These are phyloP conservation scores for Malurus leucopterus DNA, from an alignment of 2,797 vertebrate species.

Conservation along the genomic window DNA sequence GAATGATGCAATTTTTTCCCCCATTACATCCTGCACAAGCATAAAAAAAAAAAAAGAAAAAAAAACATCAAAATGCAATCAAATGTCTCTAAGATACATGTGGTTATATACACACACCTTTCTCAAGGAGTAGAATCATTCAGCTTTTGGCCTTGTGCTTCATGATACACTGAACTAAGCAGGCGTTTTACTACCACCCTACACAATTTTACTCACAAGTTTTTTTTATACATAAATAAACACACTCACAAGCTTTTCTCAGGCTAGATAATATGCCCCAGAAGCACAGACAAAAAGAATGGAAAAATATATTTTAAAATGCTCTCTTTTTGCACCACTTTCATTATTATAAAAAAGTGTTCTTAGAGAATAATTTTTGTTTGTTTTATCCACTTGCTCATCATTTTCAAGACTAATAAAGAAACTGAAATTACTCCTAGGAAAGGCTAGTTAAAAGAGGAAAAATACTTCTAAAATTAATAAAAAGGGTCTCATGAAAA, in stretches of 20 bases:
- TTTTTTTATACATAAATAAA: conserved; percentile 4
- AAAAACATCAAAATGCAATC: not conserved
- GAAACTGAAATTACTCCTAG: not conserved
- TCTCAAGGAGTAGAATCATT: not conserved
- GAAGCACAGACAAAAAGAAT: not conserved
- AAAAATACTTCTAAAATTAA: not conserved
- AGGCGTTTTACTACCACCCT: not conserved
- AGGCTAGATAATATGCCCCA: not conserved
- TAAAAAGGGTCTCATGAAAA: not conserved
- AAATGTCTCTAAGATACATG: not conserved
- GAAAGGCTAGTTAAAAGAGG: not conserved
- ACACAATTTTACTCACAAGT: not conserved
- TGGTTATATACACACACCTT: not conserved
- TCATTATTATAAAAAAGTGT: not conserved
- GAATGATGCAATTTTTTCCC: not conserved
- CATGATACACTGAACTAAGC: not conserved
- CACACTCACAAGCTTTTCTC: not conserved
- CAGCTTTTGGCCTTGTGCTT: not conserved
- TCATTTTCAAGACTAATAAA: not conserved
- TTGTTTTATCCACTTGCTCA: not conserved
- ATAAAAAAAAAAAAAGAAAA: not conserved
- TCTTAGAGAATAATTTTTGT: not conserved
- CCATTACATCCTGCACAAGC: not conserved
- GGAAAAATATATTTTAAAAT: not conserved
- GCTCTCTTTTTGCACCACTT: not conserved